phyloP scores from a whole-genome alignment of 2,888 invertebrate species.

The Cosmopolites sordidus region DNA sequence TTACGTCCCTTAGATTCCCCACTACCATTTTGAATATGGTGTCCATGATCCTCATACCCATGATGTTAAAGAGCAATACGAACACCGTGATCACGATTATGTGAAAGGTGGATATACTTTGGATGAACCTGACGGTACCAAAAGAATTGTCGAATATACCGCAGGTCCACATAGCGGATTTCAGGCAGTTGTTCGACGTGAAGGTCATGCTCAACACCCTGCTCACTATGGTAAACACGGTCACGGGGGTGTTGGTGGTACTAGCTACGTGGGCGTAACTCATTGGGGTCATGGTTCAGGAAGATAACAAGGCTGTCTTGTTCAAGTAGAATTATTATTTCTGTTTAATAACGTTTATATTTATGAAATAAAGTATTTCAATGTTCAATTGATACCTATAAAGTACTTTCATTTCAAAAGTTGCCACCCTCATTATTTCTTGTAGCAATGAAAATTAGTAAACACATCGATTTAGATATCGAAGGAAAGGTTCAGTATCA shows the following conservation, averaged over 20 bases:
- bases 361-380: no score
- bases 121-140: conserved; percentile 45
- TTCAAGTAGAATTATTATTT: no score
- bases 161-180: conserved; percentile 36
- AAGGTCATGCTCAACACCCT: conserved; percentile 29
- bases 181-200: conserved; percentile 33
- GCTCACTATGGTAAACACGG: conserved; percentile 30
- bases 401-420: no score
- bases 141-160: conserved; percentile 44
- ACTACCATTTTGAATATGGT: conserved; percentile 45
- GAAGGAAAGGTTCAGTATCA: no score
- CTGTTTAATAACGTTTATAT: no score
- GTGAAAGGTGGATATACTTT: conserved; percentile 44
- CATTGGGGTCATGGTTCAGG: no score
- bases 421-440: no score
- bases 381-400: no score
- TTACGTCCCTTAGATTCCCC: conserved; percentile 19
- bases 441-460: no score
- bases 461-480: no score
- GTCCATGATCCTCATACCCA: conserved; percentile 46
- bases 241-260: conserved; percentile 28
- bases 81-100: conserved; percentile 42
- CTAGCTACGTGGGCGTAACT: no score
- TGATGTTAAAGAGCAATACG: conserved; percentile 44
- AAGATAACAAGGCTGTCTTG: no score